phyloP scores from a whole-genome alignment of 2,113 vertebrate species.

The Sylvietta virens region DNA sequence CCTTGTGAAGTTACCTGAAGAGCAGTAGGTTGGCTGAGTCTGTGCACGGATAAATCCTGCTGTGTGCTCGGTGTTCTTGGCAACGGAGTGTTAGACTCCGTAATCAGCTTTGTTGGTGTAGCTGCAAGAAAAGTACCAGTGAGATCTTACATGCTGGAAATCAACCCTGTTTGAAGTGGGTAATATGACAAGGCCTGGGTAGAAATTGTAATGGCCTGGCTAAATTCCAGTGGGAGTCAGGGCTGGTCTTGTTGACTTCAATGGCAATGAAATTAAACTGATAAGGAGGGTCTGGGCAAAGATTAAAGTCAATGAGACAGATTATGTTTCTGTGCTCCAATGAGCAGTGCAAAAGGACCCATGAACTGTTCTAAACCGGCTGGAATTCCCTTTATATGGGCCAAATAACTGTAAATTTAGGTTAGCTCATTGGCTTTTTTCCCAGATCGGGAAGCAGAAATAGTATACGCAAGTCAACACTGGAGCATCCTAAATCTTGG shows the following conservation, averaged over 20 bases:
- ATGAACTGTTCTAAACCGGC: background rate
- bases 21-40: slow-evolving; percentile 55
- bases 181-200: background rate
- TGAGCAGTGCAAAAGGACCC: background rate
- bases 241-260: slow-evolving; percentile 2
- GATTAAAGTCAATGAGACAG: background rate
- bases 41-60: slow-evolving; percentile 64
- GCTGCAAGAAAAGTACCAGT: slow-evolving; percentile 56
- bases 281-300: background rate
- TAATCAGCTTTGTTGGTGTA: slow-evolving; percentile 68
- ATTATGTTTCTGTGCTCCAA: background rate
- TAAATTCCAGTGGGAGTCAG: background rate
- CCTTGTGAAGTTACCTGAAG: slow-evolving; percentile 64
- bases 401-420: background rate
- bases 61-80: slow-evolving; percentile 51
- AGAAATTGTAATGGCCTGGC: background rate
- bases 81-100: slow-evolving; percentile 62
- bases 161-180: background rate
- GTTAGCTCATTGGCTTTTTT: background rate
- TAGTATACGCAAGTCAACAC: background rate
- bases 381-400: background rate
- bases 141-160: background rate
- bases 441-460: background rate
- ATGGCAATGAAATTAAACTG: background rate
- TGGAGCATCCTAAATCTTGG: background rate